These are phyloP conservation scores for Pycnomerus fuliginosus DNA, from an alignment of 2,888 invertebrate species.

Conservation along the genomic window DNA sequence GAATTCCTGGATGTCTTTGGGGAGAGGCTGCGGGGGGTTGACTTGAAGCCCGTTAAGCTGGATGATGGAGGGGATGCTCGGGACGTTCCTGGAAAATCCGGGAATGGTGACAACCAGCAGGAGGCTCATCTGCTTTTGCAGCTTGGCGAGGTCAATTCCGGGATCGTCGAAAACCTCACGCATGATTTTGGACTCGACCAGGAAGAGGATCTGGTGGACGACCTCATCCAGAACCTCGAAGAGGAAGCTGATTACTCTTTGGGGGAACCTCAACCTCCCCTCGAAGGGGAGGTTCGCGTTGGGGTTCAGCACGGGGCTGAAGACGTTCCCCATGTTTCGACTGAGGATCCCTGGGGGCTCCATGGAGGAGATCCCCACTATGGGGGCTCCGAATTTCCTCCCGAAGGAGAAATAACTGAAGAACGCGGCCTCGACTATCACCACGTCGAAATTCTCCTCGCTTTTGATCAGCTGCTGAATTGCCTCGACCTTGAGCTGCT, in stretches of 20 bases:
- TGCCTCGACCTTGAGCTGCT: slow-evolving; percentile 19
- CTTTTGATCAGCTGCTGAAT: slow-evolving; percentile 33
- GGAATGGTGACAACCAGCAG: slow-evolving; percentile 30
- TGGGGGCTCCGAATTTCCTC: slow-evolving; percentile 34
- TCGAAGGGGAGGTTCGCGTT: slow-evolving; percentile 29
- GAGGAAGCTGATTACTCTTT: slow-evolving; percentile 24
- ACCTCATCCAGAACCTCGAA: slow-evolving; percentile 12
- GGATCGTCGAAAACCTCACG: slow-evolving; percentile 2
- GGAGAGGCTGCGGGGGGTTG: slow-evolving; percentile 6
- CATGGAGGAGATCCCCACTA: slow-evolving; percentile 36
- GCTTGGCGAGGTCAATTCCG: slow-evolving; percentile 2
- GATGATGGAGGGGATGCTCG: slow-evolving; percentile 44
- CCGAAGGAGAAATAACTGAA: slow-evolving; percentile 32
- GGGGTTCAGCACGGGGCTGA: slow-evolving; percentile 37
- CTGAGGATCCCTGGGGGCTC: slow-evolving; percentile 27
- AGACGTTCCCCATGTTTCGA: slow-evolving; percentile 34
- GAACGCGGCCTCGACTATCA: slow-evolving; percentile 32
- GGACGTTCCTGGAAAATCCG: slow-evolving; percentile 25
- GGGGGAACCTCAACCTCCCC: slow-evolving; percentile 25
- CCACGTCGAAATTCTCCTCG: slow-evolving; percentile 34
- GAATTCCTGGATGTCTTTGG: slow-evolving; percentile 7
- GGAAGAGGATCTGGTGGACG: slow-evolving; percentile 4
- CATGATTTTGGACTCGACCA: slow-evolving; percentile 4
- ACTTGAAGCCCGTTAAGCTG: slow-evolving; percentile 59
- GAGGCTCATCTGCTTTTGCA: slow-evolving; percentile 8